These are phyloP conservation scores for Cololabis saira DNA, from an alignment of 2,113 vertebrate genomes.

Conservation along the genomic window DNA sequence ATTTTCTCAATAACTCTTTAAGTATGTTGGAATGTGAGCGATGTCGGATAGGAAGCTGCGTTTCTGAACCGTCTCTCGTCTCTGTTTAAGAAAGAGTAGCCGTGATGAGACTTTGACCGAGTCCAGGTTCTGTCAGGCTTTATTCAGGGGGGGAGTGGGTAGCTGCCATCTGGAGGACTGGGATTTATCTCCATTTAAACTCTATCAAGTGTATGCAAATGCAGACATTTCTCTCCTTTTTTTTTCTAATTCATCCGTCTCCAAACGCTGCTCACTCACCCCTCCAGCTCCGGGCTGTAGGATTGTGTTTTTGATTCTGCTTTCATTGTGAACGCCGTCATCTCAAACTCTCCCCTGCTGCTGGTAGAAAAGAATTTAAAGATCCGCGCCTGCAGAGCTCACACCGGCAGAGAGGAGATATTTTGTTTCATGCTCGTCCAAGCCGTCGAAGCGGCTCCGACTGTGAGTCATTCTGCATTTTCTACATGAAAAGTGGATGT, in stretches of 20 bases:
- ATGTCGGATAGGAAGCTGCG: no score
- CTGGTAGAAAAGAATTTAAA: background rate
- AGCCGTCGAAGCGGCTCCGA: constrained; percentile 16
- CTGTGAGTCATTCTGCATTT: no score
- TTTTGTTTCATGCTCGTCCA: constrained; percentile 20
- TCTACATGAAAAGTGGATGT: background rate
- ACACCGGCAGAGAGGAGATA: background rate
- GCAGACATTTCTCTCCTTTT: background rate
- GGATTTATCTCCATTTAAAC: constrained; percentile 3
- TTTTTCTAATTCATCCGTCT: background rate
- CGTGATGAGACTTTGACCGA: no score
- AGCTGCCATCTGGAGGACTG: no score
- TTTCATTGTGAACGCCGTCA: background rate
- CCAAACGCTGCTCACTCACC: constrained; percentile 5
- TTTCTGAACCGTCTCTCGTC: no score
- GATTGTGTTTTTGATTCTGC: constrained; percentile 6
- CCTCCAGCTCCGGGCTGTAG: constrained; percentile 2
- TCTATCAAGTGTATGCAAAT: background rate
- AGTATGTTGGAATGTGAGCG: no score
- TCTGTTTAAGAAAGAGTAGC: no score
- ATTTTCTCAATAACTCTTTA: no score
- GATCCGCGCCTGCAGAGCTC: background rate
- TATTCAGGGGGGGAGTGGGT: background rate
- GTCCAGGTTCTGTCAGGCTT: no score
- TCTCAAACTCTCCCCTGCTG: background rate